Percentiles rank a stretch among this genome's conserved stretches.
phyloP scores from a whole-genome alignment of 2,113 vertebrate genomes.

The Nesogale talazaci region DNA sequence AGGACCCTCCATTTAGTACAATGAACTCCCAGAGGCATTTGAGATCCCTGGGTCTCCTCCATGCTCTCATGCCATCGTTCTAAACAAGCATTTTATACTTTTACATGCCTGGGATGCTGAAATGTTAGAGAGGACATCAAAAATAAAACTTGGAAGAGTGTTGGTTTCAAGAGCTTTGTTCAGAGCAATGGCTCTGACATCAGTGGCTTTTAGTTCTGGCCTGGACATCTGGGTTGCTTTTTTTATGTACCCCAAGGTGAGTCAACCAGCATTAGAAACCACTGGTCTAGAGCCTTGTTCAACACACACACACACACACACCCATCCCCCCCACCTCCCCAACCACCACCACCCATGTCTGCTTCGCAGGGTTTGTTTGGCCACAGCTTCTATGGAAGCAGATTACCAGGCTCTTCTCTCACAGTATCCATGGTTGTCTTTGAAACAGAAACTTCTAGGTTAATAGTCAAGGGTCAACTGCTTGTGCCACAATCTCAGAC shows the following conservation, averaged over 20 bases:
- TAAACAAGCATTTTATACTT: conserved; percentile 34
- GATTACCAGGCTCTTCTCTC: background rate
- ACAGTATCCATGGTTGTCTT: background rate
- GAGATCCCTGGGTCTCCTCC: background rate
- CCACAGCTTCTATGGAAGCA: background rate
- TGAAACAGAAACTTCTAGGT: background rate
- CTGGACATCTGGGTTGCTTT: background rate
- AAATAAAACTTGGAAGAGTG: background rate
- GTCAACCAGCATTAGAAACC: background rate
- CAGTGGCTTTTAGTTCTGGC: too few relatives aligned
- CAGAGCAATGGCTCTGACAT: background rate
- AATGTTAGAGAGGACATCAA: background rate
- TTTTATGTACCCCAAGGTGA: background rate
- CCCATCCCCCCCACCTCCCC: background rate
- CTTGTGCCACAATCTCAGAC: background rate
- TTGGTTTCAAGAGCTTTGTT: conserved; percentile 29
- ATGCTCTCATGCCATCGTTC: background rate
- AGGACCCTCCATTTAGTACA: background rate
- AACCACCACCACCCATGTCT: background rate
- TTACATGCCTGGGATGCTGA: background rate
- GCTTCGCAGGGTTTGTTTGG: background rate
- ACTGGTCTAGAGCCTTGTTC: background rate
- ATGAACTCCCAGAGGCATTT: background rate
- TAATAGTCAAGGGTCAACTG: background rate
- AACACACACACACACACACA: background rate